Evolutionary conservation across 2,888 invertebrate genomes (phyloP).

Genomic region (Mythimna albipuncta): DNA sequence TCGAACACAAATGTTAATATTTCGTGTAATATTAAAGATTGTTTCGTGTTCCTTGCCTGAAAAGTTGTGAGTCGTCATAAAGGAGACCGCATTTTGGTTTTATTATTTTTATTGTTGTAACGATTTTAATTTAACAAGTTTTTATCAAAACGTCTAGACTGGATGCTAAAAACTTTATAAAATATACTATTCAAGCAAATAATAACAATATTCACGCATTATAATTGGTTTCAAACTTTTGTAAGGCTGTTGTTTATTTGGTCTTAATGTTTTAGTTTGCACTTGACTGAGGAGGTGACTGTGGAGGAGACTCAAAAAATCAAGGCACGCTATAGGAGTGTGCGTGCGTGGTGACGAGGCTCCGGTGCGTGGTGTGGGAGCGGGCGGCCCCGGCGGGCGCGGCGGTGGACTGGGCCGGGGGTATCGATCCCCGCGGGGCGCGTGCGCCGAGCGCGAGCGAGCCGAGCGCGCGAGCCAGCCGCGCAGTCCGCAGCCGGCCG

Average conservation of each 20-base stretch:
- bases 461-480: slow-evolving; percentile 79
- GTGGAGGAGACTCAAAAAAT: slow-evolving; percentile 75
- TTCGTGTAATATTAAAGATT: slow-evolving; percentile 41
- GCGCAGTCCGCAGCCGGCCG: slow-evolving; percentile 89
- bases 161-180: neutral
- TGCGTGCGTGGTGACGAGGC: slow-evolving; percentile 70
- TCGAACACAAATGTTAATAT: slow-evolving; percentile 41
- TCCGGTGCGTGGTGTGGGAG: slow-evolving; percentile 67
- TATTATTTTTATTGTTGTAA: neutral
- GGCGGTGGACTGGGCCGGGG: slow-evolving; percentile 83
- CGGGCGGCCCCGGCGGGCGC: slow-evolving; percentile 77
- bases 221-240: slow-evolving; percentile 37
- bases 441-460: slow-evolving; percentile 83
- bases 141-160: neutral
- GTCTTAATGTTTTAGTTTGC: slow-evolving; percentile 70
- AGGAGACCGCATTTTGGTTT: neutral
- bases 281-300: slow-evolving; percentile 68
- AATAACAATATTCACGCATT: slow-evolving; percentile 6
- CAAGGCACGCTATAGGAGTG: slow-evolving; percentile 74
- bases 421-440: slow-evolving; percentile 88
- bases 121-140: neutral
- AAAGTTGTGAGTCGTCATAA: neutral
- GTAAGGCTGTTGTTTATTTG: slow-evolving; percentile 59
- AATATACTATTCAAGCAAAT: slow-evolving; percentile 2
- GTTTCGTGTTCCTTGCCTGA: slow-evolving; percentile 21